A percentile compares a stretch with the other conserved stretches of the same genome.
phyloP scores from a whole-genome alignment of 1,140 invertebrate genomes.

The Drosophila murphyi region DNA sequence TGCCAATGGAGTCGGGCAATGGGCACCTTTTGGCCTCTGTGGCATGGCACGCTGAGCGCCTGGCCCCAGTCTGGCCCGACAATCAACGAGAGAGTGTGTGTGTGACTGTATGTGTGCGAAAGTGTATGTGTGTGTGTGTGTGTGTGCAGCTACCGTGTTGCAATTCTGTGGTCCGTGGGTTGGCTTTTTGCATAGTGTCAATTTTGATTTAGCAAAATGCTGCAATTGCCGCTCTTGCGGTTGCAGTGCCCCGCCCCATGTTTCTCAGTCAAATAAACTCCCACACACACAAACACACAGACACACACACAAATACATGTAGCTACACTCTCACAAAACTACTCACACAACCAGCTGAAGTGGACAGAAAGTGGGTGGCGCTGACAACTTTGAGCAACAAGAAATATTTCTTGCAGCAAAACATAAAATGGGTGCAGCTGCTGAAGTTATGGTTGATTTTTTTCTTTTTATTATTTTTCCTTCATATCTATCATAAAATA shows the following conservation, averaged over 20 bases:
- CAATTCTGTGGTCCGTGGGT: slow-evolving; percentile 66
- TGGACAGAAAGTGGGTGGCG: slow-evolving; percentile 74
- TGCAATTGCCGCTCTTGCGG: slow-evolving; percentile 45
- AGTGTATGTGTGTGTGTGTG: slow-evolving; percentile 24
- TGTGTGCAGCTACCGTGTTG: slow-evolving; percentile 64
- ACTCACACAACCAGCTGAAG: slow-evolving; percentile 13
- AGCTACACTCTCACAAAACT: no score
- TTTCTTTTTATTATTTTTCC: slow-evolving; percentile 5
- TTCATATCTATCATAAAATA: slow-evolving; percentile 42
- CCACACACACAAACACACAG: slow-evolving; percentile 33
- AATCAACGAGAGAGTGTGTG: slow-evolving; percentile 19
- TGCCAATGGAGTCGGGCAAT: slow-evolving; percentile 37
- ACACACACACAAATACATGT: not conserved
- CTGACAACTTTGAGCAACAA: slow-evolving; percentile 65
- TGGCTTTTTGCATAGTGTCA: slow-evolving; percentile 79
- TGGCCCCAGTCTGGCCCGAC: slow-evolving; percentile 64
- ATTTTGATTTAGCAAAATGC: slow-evolving; percentile 78
- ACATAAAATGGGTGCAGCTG: slow-evolving; percentile 68
- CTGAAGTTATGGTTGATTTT: slow-evolving; percentile 2
- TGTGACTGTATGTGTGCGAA: not conserved
- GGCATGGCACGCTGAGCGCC: slow-evolving; percentile 73
- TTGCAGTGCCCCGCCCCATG: slow-evolving; percentile 65
- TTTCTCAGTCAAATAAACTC: slow-evolving; percentile 58
- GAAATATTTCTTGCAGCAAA: slow-evolving; percentile 59
- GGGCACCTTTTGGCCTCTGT: slow-evolving; percentile 76